Evolutionary conservation across 2,797 vertebrate species (phyloP).

Genomic region (Peromyscus melanophrys): DNA sequence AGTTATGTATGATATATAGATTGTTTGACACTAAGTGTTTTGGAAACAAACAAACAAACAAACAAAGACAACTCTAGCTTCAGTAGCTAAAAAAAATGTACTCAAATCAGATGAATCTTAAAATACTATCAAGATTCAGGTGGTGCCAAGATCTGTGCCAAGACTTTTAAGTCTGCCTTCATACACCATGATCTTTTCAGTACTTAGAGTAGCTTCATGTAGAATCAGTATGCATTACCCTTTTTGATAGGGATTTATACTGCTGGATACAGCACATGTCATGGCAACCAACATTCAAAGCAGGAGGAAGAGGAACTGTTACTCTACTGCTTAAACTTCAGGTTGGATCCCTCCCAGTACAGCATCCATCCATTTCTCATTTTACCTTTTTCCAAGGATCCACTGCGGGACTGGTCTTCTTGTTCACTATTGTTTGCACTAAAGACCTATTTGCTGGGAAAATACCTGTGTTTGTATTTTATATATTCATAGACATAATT

Average conservation of each 20-base stretch:
- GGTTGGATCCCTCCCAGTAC: not conserved
- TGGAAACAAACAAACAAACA: not conserved
- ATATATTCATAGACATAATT: slow-evolving; percentile 12
- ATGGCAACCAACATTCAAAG: not conserved
- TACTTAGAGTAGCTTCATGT: not conserved
- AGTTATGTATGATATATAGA: not conserved
- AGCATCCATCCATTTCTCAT: not conserved
- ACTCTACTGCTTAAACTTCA: not conserved
- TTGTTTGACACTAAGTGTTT: not conserved
- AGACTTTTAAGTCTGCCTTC: not conserved
- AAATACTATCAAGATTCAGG: slow-evolving; percentile 22
- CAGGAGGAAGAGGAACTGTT: not conserved
- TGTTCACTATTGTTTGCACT: slow-evolving; percentile 11
- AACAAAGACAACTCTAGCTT: not conserved
- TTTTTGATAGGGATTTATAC: not conserved
- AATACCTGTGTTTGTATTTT: slow-evolving; percentile 40
- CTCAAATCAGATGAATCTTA: not conserved
- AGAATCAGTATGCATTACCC: not conserved
- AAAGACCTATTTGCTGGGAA: slow-evolving; percentile 39
- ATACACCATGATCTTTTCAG: not conserved
- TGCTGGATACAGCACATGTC: not conserved
- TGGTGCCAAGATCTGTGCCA: not conserved
- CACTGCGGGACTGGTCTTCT: slow-evolving; percentile 8
- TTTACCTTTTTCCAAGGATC: not conserved
- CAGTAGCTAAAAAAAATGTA: not conserved